These are phyloP conservation scores for Pseudococcus jackbeardsleyi DNA, from an alignment of 2,888 invertebrate genomes.

Conservation along the genomic window DNA sequence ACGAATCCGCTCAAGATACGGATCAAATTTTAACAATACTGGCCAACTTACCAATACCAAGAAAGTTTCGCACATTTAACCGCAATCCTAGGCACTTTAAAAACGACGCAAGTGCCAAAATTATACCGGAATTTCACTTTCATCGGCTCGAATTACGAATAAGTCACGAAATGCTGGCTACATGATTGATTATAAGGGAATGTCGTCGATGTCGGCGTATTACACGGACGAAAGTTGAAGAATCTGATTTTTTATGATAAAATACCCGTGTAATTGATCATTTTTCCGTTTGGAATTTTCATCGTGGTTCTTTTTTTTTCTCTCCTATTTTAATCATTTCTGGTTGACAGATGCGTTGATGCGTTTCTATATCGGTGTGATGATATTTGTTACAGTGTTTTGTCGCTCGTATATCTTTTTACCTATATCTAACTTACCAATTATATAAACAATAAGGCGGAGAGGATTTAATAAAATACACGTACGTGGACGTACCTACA, in stretches of 20 bases:
- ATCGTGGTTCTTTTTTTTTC: not conserved
- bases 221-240: not conserved
- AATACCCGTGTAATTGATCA: conserved; percentile 8
- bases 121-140: conserved; percentile 33
- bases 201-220: not conserved
- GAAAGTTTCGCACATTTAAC: conserved; percentile 22
- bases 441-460: not conserved
- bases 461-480: conserved; percentile 23
- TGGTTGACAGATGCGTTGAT: conserved; percentile 12
- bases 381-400: not conserved
- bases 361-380: not conserved
- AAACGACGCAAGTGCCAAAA: not conserved
- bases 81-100: not conserved
- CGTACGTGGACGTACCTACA: not conserved
- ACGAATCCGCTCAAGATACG: not conserved
- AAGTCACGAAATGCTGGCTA: conserved; percentile 3
- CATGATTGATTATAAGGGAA: not conserved
- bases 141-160: conserved; percentile 16
- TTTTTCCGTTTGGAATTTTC: conserved; percentile 7
- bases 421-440: not conserved
- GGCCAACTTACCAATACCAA: not conserved
- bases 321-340: not conserved
- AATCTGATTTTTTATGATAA: conserved; percentile 8
- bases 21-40: conserved; percentile 16
- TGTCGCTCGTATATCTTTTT: not conserved